A percentile compares a stretch with the other conserved stretches of the same genome.
These are phyloP conservation scores for Cetonia aurata DNA, from an alignment of 2,888 invertebrate species.

Conservation along the genomic window DNA sequence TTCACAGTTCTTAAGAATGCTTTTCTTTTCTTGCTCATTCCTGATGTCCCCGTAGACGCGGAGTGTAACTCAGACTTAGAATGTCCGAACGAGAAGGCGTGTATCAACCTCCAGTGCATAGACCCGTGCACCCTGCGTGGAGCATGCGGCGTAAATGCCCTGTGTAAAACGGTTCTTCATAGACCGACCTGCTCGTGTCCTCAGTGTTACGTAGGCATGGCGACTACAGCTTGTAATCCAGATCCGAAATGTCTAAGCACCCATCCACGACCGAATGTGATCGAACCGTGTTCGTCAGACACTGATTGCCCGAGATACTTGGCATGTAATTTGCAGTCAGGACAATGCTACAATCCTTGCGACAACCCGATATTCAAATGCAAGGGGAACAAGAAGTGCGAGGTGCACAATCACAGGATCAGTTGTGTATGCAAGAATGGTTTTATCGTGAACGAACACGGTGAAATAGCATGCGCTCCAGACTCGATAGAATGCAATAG, in stretches of 20 bases:
- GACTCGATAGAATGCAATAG: conserved; percentile 82
- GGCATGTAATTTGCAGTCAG: conserved; percentile 78
- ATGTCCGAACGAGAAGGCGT: conserved; percentile 92
- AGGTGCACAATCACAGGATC: conserved; percentile 86
- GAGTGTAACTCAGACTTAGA: conserved; percentile 92
- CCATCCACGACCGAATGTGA: conserved; percentile 71
- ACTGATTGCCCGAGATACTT: conserved; percentile 81
- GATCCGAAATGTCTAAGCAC: conserved; percentile 82
- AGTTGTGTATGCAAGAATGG: conserved; percentile 91
- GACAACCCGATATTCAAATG: conserved; percentile 77
- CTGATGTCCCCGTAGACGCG: conserved; percentile 63
- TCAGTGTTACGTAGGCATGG: conserved; percentile 88
- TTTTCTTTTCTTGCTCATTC: conserved; percentile 71
- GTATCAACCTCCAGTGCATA: conserved; percentile 90
- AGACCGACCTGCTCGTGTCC: conserved; percentile 90
- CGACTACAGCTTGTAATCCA: conserved; percentile 81
- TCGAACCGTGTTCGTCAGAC: conserved; percentile 74
- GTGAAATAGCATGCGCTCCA: conserved; percentile 88
- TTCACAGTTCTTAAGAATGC: conserved; percentile 90
- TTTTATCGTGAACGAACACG: conserved; percentile 88
- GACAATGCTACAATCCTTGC: conserved; percentile 87
- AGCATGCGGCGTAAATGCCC: conserved; percentile 90
- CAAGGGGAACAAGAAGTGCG: conserved; percentile 87
- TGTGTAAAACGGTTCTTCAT: conserved; percentile 88
- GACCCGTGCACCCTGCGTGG: conserved; percentile 91